A percentile compares a stretch with the other conserved stretches of the same genome.
These are phyloP conservation scores for Alouatta palliata DNA, from an alignment of 2,113 vertebrate genomes.

Conservation along the genomic window DNA sequence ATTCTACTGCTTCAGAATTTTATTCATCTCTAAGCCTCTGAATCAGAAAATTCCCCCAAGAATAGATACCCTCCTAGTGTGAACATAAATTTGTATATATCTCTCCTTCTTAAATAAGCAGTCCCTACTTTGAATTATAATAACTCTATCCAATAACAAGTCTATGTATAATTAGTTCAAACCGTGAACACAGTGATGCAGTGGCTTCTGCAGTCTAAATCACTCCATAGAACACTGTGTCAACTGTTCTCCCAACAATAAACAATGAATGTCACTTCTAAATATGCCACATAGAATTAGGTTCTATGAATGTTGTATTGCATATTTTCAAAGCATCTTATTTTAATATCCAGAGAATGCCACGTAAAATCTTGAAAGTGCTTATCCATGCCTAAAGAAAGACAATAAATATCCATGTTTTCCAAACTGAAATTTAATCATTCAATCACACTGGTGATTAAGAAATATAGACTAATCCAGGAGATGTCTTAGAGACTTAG, in stretches of 20 bases:
- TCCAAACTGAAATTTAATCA: neutral
- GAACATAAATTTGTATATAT: neutral
- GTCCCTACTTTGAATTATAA: neutral
- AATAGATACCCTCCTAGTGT: neutral
- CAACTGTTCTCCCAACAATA: neutral
- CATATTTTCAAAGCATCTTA: constrained; percentile 30
- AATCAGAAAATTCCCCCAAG: neutral
- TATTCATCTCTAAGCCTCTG: neutral
- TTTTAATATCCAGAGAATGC: neutral
- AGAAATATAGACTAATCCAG: neutral
- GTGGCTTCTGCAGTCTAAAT: neutral
- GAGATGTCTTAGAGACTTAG: neutral
- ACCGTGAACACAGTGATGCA: neutral
- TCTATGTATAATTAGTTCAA: neutral
- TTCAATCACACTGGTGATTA: neutral
- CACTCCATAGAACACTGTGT: neutral
- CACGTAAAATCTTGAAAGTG: neutral
- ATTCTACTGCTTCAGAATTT: neutral
- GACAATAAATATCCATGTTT: neutral
- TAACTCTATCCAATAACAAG: neutral
- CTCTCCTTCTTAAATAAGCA: neutral
- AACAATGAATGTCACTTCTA: neutral
- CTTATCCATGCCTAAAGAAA: neutral
- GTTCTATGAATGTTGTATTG: neutral
- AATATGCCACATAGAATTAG: neutral